These are phyloP conservation scores for Drosophila pegasa DNA, from an alignment of 2,888 invertebrate genomes.

Conservation along the genomic window DNA sequence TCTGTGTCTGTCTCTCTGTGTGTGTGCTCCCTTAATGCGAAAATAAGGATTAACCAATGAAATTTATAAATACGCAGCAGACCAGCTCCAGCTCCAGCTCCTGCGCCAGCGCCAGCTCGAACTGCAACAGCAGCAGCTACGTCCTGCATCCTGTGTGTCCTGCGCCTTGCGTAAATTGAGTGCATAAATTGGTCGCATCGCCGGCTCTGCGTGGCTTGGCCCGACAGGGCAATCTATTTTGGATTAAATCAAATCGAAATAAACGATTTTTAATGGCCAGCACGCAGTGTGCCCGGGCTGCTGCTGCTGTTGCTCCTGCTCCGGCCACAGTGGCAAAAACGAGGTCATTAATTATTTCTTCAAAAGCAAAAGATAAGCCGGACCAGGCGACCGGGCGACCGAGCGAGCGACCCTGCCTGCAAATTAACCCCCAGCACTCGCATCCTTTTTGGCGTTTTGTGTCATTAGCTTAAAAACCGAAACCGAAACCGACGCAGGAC, in stretches of 20 bases:
- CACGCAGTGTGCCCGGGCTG: conserved; percentile 26
- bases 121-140: conserved; percentile 7
- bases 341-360: conserved; percentile 85
- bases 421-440: conserved; percentile 70
- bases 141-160: conserved; percentile 18
- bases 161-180: conserved; percentile 72
- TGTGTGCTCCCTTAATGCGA: conserved; percentile 68
- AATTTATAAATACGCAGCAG: conserved; percentile 83
- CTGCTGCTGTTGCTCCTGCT: conserved; percentile 4
- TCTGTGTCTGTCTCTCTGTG: conserved; percentile 12
- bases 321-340: conserved; percentile 81
- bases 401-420: conserved; percentile 46
- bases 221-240: conserved; percentile 82
- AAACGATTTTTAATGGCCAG: conserved; percentile 85
- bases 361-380: conserved; percentile 83
- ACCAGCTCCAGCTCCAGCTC: conserved; percentile 20
- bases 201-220: conserved; percentile 34
- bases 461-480: conserved; percentile 80
- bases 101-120: conserved; percentile 22
- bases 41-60: conserved; percentile 84
- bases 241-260: conserved; percentile 85
- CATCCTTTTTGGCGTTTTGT: conserved; percentile 79
- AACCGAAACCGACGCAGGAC: conserved; percentile 54
- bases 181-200: conserved; percentile 78
- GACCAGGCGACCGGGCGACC: conserved; percentile 49